Evolutionary conservation across 2,113 vertebrate genomes (phyloP).

Genomic region (Balaenoptera acutorostrata): DNA sequence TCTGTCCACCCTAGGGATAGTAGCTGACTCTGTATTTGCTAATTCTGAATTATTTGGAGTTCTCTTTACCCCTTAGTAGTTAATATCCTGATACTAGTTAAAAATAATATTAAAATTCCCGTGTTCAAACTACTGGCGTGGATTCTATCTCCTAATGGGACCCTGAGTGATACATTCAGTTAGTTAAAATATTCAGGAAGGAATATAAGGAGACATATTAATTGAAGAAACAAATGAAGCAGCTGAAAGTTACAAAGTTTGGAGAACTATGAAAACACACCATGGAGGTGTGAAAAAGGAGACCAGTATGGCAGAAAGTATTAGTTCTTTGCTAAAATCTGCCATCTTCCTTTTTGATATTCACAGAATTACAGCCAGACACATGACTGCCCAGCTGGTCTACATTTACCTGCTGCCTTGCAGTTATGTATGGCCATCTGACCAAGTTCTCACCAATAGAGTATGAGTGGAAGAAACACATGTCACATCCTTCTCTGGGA

Average conservation of each 20-base stretch:
- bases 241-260: not conserved
- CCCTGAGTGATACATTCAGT: not conserved
- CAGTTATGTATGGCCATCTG: not conserved
- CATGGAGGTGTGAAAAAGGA: not conserved
- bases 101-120: not conserved
- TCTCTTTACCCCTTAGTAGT: not conserved
- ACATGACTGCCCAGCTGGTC: not conserved
- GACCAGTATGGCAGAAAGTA: not conserved
- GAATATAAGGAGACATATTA: not conserved
- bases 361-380: not conserved
- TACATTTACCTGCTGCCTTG: not conserved
- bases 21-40: not conserved
- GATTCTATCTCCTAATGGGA: not conserved
- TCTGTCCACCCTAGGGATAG: not conserved
- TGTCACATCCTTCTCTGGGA: not conserved
- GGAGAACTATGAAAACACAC: not conserved
- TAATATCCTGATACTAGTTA: not conserved
- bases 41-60: not conserved
- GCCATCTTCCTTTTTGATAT: not conserved
- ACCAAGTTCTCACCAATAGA: not conserved
- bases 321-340: not conserved
- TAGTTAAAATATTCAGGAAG: not conserved
- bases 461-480: not conserved
- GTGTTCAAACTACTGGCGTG: not conserved
- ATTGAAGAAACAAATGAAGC: not conserved